Conservation (phyloP, 1,140 invertebrate species). For the Polypedilum pembai region DNA sequence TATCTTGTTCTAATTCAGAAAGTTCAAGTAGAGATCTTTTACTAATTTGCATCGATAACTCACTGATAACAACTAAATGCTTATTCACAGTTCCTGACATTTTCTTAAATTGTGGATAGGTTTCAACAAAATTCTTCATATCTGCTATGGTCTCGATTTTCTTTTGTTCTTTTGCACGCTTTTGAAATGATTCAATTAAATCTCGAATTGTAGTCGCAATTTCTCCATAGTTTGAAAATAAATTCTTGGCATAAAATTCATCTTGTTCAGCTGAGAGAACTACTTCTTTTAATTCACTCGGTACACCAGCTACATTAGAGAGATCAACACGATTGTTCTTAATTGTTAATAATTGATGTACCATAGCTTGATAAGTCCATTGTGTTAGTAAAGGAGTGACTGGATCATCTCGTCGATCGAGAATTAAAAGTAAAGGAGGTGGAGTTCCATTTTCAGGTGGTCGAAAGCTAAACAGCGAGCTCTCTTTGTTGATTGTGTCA, state of each 20-base stretch:
- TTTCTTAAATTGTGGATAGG: slow-evolving; percentile 98
- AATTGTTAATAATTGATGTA: slow-evolving; percentile 93
- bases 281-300: slow-evolving; percentile 87
- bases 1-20: slow-evolving; percentile 94
- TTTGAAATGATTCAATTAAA: slow-evolving; percentile 96
- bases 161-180: slow-evolving; percentile 88
- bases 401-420: slow-evolving; percentile 88
- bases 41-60: slow-evolving; percentile 79
- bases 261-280: slow-evolving; percentile 93
- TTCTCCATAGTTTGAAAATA: slow-evolving; percentile 96
- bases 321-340: slow-evolving; percentile 93
- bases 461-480: slow-evolving; percentile 76
- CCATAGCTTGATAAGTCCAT: slow-evolving; percentile 99
- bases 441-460: slow-evolving; percentile 55
- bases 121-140: slow-evolving; percentile 98
- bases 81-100: slow-evolving; percentile 97
- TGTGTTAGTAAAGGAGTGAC: slow-evolving; percentile 95
- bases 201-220: slow-evolving; percentile 96
- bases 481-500: slow-evolving; percentile 79
- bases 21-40: slow-evolving; percentile 77
- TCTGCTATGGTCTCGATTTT: slow-evolving; percentile 97
- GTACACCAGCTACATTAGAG: slow-evolving; percentile 67
- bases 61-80: slow-evolving; percentile 93
- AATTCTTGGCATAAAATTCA: slow-evolving; percentile 95
- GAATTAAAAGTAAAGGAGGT: slow-evolving; percentile 70